Evolutionary conservation across 2,113 vertebrate species (phyloP).

Genomic region (Microcebus lehilahytsara): DNA sequence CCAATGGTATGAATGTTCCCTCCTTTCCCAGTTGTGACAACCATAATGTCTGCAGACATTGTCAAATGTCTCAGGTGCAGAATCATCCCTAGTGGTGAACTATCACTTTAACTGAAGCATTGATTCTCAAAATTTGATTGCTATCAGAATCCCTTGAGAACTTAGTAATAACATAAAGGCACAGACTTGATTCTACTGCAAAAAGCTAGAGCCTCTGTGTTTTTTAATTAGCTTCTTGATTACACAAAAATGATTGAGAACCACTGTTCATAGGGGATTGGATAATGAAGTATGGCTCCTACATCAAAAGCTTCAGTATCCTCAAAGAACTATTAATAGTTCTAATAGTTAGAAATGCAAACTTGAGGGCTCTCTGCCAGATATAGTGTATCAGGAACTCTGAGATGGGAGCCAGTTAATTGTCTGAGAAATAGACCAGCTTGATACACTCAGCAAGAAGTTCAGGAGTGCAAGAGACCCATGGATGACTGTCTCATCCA

Average conservation of each 20-base stretch:
- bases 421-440: neutral
- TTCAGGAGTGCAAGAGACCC: neutral
- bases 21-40: neutral
- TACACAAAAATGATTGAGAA: neutral
- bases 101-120: neutral
- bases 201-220: neutral
- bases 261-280: neutral
- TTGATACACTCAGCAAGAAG: neutral
- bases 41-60: neutral
- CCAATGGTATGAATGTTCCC: neutral
- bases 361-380: neutral
- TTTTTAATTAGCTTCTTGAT: neutral
- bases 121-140: neutral
- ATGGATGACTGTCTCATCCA: neutral
- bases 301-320: neutral
- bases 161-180: neutral
- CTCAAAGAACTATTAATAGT: neutral
- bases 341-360: neutral
- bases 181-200: neutral
- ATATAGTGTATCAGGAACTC: neutral
- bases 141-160: neutral
- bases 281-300: neutral
- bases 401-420: neutral
- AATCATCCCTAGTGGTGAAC: neutral
- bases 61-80: neutral